Conservation (phyloP, 1,140 invertebrate species). For the Zophobas morio region DNA sequence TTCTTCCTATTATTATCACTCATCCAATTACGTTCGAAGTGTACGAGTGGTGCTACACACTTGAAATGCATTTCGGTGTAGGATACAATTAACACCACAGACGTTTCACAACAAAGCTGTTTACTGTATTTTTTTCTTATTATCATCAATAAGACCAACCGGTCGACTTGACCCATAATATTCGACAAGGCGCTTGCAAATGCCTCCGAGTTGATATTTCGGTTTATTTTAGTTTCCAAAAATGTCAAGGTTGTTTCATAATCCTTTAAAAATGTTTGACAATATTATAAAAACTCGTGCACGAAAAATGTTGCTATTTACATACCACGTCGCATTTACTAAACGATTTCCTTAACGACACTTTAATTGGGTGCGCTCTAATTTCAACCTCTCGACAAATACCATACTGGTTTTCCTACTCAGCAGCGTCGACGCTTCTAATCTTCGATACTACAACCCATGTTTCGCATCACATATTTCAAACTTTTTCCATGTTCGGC, state of each 20-base stretch:
- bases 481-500: too few species aligned
- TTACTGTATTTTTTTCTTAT: background rate
- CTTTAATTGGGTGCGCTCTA: too few species aligned
- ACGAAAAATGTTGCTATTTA: background rate
- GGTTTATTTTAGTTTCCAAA: slow-evolving; percentile 21
- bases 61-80: too few species aligned
- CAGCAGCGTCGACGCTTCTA: too few species aligned
- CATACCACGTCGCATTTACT: background rate
- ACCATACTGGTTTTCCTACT: too few species aligned
- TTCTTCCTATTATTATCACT: background rate
- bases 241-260: slow-evolving; percentile 15
- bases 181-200: background rate
- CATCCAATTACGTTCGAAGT: background rate
- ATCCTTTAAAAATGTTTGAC: background rate
- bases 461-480: too few species aligned
- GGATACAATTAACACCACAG: too few species aligned
- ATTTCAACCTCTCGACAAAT: too few species aligned
- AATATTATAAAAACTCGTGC: background rate
- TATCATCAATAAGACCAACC: slow-evolving; percentile 3
- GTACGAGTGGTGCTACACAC: too few species aligned
- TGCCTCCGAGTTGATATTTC: slow-evolving; percentile 10
- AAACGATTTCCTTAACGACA: too few species aligned
- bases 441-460: too few species aligned
- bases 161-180: background rate
- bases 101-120: slow-evolving; percentile 12